These are phyloP conservation scores for Rhyacophila brunnea DNA, from an alignment of 1,140 invertebrate genomes.

Conservation along the genomic window DNA sequence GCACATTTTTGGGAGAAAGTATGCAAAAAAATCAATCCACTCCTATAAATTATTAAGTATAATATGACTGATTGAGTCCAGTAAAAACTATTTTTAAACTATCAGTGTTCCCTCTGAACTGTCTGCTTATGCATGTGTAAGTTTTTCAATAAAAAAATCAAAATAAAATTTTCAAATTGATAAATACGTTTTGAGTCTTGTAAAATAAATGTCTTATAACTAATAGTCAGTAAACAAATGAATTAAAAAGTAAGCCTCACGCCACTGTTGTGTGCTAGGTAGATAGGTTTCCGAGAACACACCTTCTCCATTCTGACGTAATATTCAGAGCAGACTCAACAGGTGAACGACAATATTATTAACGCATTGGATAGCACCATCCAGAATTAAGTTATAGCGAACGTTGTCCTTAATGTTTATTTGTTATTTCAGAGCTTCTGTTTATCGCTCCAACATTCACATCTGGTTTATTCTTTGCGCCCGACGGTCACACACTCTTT, in stretches of 20 bases:
- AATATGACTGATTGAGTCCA: neutral
- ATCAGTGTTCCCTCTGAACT: neutral
- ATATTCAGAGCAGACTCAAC: no score
- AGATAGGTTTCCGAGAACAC: no score
- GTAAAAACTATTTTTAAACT: neutral
- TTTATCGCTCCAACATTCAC: conserved; percentile 43
- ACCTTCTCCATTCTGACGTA: no score
- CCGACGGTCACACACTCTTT: conserved; percentile 44
- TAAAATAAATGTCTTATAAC: neutral
- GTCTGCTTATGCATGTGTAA: neutral
- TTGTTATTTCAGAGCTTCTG: conserved; percentile 41
- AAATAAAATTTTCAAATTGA: neutral
- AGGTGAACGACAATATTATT: no score
- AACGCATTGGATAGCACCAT: no score
- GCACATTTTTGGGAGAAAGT: conserved; percentile 53
- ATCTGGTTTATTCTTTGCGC: conserved; percentile 43
- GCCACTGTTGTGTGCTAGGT: no score
- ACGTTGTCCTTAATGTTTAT: no score
- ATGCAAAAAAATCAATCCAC: conserved; percentile 12
- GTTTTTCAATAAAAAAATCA: neutral
- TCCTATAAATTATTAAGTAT: neutral
- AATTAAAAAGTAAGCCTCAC: no score
- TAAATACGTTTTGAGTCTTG: neutral
- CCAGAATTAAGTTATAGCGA: no score
- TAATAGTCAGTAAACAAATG: no score